Percentiles rank a stretch among this genome's conserved stretches.
Conservation (phyloP, 2,797 vertebrate species). For the Limosa lapponica region DNA sequence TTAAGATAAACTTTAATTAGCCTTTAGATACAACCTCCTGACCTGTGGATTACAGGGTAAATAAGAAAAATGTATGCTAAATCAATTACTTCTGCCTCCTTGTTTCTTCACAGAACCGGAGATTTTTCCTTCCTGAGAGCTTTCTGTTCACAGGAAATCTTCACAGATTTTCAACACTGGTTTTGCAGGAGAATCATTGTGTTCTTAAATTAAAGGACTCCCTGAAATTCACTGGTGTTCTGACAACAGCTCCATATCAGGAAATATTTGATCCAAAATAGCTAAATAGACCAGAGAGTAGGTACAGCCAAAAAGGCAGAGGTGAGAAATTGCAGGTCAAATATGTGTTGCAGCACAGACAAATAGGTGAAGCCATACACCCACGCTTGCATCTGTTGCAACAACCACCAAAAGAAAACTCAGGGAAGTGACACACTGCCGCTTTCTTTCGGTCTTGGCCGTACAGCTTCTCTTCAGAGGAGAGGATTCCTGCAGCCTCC, state of each 20-base stretch:
- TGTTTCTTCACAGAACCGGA: neutral
- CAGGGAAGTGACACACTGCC: neutral
- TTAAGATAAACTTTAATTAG: neutral
- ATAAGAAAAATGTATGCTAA: neutral
- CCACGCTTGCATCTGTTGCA: neutral
- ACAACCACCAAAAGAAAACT: neutral
- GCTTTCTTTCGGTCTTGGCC: neutral
- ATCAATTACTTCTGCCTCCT: neutral
- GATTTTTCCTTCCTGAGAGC: neutral
- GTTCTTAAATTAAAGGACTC: neutral
- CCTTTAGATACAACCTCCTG: neutral
- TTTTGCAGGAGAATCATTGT: neutral
- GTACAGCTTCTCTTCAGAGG: neutral
- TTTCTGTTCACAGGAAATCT: neutral
- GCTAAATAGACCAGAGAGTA: neutral
- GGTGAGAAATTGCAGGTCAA: neutral
- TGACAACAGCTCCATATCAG: neutral
- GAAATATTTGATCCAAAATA: neutral
- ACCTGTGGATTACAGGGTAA: neutral
- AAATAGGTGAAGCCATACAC: neutral
- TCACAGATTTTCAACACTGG: neutral
- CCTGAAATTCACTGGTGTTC: neutral
- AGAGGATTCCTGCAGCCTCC: neutral
- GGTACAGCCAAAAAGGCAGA: neutral
- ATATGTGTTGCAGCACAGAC: neutral